These are phyloP conservation scores for Callocephalon fimbriatum DNA, from an alignment of 2,113 vertebrate species.

Conservation along the genomic window DNA sequence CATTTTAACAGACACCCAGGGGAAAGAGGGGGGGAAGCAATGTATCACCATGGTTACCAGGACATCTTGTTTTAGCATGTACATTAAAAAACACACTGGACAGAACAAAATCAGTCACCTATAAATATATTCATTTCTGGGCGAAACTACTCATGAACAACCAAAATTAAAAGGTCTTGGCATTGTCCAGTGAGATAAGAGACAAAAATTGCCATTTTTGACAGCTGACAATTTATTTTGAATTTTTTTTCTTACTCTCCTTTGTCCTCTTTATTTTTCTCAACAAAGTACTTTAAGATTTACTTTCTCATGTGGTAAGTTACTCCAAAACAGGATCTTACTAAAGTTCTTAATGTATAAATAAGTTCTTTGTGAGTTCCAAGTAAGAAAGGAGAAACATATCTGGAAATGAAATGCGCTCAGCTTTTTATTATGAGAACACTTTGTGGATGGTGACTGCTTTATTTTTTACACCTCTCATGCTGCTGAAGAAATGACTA, in stretches of 20 bases:
- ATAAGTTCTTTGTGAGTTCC: not conserved
- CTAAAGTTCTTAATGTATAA: not conserved
- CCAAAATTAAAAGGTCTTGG: not conserved
- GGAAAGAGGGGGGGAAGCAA: not conserved
- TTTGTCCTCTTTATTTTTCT: not conserved
- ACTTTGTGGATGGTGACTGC: not conserved
- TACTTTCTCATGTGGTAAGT: not conserved
- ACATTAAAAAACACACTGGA: not conserved
- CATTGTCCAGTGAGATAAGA: not conserved
- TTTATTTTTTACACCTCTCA: not conserved
- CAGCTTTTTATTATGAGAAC: not conserved
- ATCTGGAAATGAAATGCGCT: not conserved
- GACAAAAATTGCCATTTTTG: not conserved
- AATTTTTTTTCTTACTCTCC: not conserved
- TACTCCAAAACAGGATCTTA: not conserved
- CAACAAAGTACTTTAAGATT: not conserved
- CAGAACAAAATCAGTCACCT: not conserved
- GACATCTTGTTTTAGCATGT: slow-evolving; percentile 28
- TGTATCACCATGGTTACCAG: slow-evolving; percentile 51
- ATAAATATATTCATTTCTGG: not conserved
- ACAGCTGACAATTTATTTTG: not conserved
- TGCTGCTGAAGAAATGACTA: not conserved
- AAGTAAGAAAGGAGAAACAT: not conserved
- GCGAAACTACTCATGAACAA: not conserved
- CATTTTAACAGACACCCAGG: not conserved